These are phyloP conservation scores for Lysiphlebus fabarum DNA, from an alignment of 1,140 invertebrate species.

Conservation along the genomic window DNA sequence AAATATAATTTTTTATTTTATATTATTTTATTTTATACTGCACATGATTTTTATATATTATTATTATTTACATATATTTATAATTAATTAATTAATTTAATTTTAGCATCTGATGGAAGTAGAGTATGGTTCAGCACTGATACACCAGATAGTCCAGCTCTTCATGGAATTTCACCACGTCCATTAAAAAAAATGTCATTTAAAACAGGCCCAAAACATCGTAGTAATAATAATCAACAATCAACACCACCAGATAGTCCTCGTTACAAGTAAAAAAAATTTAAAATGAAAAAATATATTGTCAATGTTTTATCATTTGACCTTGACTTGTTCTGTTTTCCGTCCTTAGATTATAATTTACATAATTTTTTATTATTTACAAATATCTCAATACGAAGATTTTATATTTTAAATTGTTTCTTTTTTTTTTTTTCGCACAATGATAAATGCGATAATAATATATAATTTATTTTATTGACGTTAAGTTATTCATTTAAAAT, in stretches of 20 bases:
- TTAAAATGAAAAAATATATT: background rate
- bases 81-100: background rate
- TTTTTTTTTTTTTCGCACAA: background rate
- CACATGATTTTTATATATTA: constrained; percentile 8
- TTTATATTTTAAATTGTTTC: constrained; percentile 23
- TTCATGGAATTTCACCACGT: constrained; percentile 58
- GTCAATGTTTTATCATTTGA: constrained; percentile 28
- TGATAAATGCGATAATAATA: too few relatives aligned
- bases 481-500: too few relatives aligned
- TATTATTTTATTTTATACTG: constrained; percentile 12
- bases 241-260: constrained; percentile 53
- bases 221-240: constrained; percentile 38
- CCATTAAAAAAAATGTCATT: constrained; percentile 58
- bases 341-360: constrained; percentile 45
- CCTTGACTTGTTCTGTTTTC: constrained; percentile 48
- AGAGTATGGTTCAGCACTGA: constrained; percentile 54
- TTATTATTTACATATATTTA: background rate
- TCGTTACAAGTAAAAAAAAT: constrained; percentile 45
- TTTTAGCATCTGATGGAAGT: constrained; percentile 50
- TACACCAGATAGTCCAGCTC: constrained; percentile 42
- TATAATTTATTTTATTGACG: too few relatives aligned
- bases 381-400: constrained; percentile 32
- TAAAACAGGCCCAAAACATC: constrained; percentile 48
- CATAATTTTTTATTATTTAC: constrained; percentile 47
- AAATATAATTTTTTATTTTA: constrained; percentile 1